Evolutionary conservation across 2,113 vertebrate genomes (phyloP).

Genomic region (Nothoprocta pentlandii): DNA sequence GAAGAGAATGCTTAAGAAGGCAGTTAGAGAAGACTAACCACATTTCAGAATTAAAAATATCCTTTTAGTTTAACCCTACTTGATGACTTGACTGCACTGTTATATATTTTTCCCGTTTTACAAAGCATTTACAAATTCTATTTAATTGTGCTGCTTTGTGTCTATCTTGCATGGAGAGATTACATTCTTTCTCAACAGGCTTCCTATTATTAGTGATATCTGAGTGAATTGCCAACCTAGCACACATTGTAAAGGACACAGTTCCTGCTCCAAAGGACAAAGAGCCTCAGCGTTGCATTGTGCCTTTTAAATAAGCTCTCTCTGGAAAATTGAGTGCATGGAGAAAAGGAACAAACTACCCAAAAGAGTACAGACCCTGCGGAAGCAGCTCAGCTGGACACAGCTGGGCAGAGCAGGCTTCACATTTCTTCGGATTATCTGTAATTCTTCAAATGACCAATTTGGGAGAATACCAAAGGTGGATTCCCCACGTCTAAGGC

Average conservation of each 20-base stretch:
- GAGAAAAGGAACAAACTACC: not conserved
- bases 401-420: fast-evolving
- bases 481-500: not conserved
- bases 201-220: not conserved
- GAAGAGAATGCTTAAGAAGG: not conserved
- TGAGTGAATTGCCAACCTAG: not conserved
- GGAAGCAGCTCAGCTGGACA: not conserved
- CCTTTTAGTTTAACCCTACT: not conserved
- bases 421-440: not conserved
- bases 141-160: not conserved
- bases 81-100: not conserved
- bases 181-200: not conserved
- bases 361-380: not conserved
- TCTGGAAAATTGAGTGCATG: not conserved
- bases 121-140: not conserved
- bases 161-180: not conserved
- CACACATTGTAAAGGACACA: not conserved
- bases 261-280: slow-evolving; percentile 7
- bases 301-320: not conserved
- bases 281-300: not conserved
- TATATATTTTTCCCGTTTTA: not conserved
- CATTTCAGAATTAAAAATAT: not conserved
- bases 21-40: not conserved
- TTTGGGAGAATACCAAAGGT: not conserved
- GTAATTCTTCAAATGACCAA: not conserved